These are phyloP conservation scores for Bothrops jararaca DNA, from an alignment of 2,113 vertebrate species.

Conservation along the genomic window DNA sequence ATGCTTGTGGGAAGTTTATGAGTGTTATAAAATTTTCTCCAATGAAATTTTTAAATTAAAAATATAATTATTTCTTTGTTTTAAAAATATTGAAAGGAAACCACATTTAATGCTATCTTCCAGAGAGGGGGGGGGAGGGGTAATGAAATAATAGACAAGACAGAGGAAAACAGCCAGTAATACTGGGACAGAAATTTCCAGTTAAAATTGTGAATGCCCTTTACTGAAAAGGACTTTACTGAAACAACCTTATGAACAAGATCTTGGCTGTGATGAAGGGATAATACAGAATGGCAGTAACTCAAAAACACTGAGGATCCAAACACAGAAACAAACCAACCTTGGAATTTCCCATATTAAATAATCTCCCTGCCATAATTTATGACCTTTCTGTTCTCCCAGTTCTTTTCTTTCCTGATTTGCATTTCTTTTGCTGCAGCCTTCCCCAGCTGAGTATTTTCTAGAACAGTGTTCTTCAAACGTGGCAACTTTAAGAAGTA, in stretches of 20 bases:
- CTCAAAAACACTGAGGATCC: not conserved
- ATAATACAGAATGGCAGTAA: not conserved
- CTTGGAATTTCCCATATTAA: not conserved
- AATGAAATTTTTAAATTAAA: not conserved
- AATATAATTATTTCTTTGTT: not conserved
- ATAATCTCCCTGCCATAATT: not conserved
- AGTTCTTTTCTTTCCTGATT: not conserved
- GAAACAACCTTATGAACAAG: not conserved
- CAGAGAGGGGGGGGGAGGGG: not conserved
- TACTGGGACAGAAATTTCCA: not conserved
- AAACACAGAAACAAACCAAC: not conserved
- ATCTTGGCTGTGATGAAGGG: not conserved
- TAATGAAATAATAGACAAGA: not conserved
- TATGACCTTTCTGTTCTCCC: not conserved
- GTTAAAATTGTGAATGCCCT: not conserved
- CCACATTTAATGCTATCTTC: not conserved
- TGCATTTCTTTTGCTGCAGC: not conserved
- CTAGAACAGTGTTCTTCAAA: not conserved
- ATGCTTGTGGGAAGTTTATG: not conserved
- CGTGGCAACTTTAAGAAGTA: not conserved
- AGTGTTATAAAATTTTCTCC: not conserved
- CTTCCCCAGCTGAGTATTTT: not conserved
- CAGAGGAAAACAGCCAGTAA: not conserved
- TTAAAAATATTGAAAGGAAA: not conserved
- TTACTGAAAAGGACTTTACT: not conserved